Conservation (phyloP, 1,140 invertebrate species). For the Acromyrmex charruanus region DNA sequence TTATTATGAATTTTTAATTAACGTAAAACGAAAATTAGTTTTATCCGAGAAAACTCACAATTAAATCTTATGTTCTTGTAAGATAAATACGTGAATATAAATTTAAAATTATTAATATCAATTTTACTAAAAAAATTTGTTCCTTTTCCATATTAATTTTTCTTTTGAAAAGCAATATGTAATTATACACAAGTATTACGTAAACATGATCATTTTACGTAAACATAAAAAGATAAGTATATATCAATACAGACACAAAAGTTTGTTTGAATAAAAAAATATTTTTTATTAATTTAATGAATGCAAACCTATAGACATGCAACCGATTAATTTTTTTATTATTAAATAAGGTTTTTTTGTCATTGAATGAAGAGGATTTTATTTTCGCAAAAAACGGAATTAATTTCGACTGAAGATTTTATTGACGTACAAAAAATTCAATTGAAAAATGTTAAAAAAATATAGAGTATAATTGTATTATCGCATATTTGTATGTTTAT, state of each 20-base stretch:
- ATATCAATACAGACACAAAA: neutral
- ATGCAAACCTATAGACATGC: neutral
- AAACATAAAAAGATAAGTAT: neutral
- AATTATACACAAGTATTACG: neutral
- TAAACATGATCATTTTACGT: neutral
- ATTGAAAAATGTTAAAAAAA: conserved; percentile 1
- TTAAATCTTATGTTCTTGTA: neutral
- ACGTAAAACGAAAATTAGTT: neutral
- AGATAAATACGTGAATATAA: neutral
- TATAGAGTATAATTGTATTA: neutral
- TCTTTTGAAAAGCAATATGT: neutral
- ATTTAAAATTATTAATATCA: conserved; percentile 5
- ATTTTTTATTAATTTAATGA: neutral
- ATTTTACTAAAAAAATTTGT: neutral
- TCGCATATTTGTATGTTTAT: neutral
- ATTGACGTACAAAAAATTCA: neutral
- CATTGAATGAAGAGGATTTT: too few relatives aligned
- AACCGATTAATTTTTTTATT: neutral
- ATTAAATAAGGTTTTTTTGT: neutral
- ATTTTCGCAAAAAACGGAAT: neutral
- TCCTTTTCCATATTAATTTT: neutral
- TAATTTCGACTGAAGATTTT: neutral
- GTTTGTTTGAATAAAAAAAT: neutral
- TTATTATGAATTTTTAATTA: neutral
- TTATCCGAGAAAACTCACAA: neutral